Evolutionary conservation across 2,113 vertebrate species (phyloP), one percentile per base, ranked within the genome.

Genomic region (Laticauda laticaudata): DNA sequence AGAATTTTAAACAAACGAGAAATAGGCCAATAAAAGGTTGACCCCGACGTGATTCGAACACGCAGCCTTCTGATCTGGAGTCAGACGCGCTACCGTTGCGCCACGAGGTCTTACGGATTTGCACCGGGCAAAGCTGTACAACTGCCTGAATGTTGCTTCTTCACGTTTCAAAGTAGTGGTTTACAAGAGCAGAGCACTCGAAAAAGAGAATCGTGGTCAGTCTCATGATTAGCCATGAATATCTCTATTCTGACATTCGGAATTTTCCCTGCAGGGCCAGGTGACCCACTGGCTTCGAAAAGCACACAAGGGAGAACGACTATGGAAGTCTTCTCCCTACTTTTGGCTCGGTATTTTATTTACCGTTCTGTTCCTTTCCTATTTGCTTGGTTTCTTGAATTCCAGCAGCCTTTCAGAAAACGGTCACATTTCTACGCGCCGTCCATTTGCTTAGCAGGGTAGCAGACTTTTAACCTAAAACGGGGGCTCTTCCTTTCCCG

Each of bases 11-110:
- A 39, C 15, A 39, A 20, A 39, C 3, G 2, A 75, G n/a, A 75
- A 4, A 4, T 34, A 15, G 34, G 18, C 15, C 34, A 39, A 39
- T 39, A 10, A 45, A 11, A 8, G 0, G 0, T 0, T 97, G 97
- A 97, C 97, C 97, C 97, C 97, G 97, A 97, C 97, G 97, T 97
- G 97, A 97, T 97, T 97, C 97, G 97, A 97, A 97, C 97, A 97
- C 97, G 97, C 97, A 97, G 97, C 97, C 97, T 97, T 97, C 97
- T 97, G 97, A 97, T 97, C 97, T 97, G 97, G 97, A 97, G 97
- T 97, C 97, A 97, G 97, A 97, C 97, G 97, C 97, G 97, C 97
- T 97, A 97, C 97, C 97, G 97, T 98, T 98, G 97, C 97, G 97
- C 97, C 97, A 98, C 97, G 97, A 98, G 97, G 97, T 98, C 97